Base-by-base conservation (phyloP, 1,140 invertebrate species). In the Campoletis sonorensis region DNA sequence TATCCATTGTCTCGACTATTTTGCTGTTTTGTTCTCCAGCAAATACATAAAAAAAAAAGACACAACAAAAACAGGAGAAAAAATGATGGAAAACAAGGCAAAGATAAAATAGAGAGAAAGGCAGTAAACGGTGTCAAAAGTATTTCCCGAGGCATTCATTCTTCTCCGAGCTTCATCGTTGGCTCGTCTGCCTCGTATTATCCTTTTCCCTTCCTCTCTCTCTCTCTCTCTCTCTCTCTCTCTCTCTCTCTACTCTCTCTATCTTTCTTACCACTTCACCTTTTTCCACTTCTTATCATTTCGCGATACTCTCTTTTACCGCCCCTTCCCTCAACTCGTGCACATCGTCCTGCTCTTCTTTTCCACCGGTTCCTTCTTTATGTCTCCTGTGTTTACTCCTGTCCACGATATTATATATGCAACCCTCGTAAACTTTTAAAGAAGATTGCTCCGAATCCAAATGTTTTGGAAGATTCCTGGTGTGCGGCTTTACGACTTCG, bases 81-180 rank as follows among this genome's bases (percentile, higher is more conserved):
- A 33, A 70, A 64, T 23, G 27, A 54, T 54, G n/a, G 1, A 64
- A 64, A 26, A 64, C 0, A 64, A 64, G 61, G 61, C 2, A 70
- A 30, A 70, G 30, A 70, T 70, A 70, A 70, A 70, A 70, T 70
- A 13, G 26, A 33, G 30, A 30, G 27, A 30, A 70, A 49, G 40
- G 72, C 54, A 77, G 80, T 83, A 82, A 87, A 80, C 84, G 82
- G 81, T 84, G 84, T 84, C 83, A 84, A 83, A 87, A 87, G 85
- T 86, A 86, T 86, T 85, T 85, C 84, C 83, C 45, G 58, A 26
- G 84, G 84, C 85, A 79, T 80, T 83, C 51, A 45, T 49, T 49
- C 71, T 71, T 40, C 18, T 27, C 27, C 27, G 33, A 30, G 8
- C 30, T 15, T 2, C 67, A 70, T 33, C 67, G 27, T 70, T 33